A percentile compares a stretch with the other conserved stretches of the same genome.
These are phyloP conservation scores for Goniozus legneri DNA, from an alignment of 1,140 invertebrate genomes.

Conservation along the genomic window DNA sequence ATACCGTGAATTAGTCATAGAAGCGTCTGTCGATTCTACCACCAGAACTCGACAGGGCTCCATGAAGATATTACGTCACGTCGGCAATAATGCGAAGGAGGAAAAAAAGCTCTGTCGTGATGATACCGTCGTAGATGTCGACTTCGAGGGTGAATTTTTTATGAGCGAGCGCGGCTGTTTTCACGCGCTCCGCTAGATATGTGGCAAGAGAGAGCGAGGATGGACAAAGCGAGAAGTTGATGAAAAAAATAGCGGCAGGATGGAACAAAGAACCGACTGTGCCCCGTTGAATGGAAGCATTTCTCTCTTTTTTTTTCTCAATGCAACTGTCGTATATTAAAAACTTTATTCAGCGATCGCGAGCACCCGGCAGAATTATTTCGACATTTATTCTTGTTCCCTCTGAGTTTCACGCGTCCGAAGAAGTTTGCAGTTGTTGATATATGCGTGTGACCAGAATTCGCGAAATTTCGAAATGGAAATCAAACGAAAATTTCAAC, in stretches of 20 bases:
- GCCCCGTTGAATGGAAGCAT: conserved; percentile 22
- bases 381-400: conserved; percentile 21
- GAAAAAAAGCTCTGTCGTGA: too few species aligned
- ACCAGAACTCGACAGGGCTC: too few species aligned
- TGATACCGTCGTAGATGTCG: too few species aligned
- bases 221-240: too few species aligned
- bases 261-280: conserved; percentile 19
- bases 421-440: too few species aligned
- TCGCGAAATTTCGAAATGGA: too few species aligned
- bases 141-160: conserved; percentile 13
- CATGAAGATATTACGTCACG: too few species aligned
- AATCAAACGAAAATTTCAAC: too few species aligned
- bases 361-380: conserved; percentile 18
- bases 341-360: conserved; percentile 19
- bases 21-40: too few species aligned
- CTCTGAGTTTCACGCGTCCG: conserved; percentile 17
- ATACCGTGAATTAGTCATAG: too few species aligned
- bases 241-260: background rate
- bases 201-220: background rate
- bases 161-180: background rate
- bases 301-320: conserved; percentile 16
- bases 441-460: too few species aligned
- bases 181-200: background rate
- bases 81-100: too few species aligned
- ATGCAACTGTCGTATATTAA: conserved; percentile 20